Percentiles rank a stretch among this genome's conserved stretches.
Evolutionary conservation across 2,113 vertebrate genomes (phyloP).

Genomic region (Grallaria varia): DNA sequence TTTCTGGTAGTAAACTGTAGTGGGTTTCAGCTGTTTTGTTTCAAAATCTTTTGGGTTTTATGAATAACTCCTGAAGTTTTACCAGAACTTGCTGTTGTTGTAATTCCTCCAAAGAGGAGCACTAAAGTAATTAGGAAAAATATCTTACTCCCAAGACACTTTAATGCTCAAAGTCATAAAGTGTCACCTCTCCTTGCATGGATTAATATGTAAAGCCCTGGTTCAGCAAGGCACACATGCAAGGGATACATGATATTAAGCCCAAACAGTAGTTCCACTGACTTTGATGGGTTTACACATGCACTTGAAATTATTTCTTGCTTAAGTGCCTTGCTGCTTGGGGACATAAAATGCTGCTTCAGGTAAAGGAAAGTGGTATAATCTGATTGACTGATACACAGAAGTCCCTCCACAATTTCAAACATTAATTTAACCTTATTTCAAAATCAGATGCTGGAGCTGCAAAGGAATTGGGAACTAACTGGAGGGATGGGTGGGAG

Average conservation of each 20-base stretch:
- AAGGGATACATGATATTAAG: neutral
- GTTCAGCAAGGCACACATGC: neutral
- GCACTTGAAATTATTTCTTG: neutral
- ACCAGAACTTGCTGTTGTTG: neutral
- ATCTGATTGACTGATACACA: neutral
- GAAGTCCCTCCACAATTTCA: neutral
- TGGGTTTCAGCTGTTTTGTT: neutral
- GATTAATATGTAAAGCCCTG: neutral
- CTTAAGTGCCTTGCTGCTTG: neutral
- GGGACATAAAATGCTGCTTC: neutral
- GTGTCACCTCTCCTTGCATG: neutral
- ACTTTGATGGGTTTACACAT: neutral
- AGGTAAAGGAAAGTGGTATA: neutral
- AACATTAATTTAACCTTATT: neutral
- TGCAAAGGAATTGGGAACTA: neutral
- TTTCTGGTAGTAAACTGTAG: neutral
- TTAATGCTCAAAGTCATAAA: neutral
- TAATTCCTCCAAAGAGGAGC: neutral
- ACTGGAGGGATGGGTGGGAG: neutral
- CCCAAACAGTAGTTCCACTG: neutral
- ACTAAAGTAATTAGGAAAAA: neutral
- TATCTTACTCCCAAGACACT: neutral
- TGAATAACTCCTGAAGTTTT: neutral
- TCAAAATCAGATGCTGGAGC: neutral
- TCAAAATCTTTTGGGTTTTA: neutral